Base-by-base conservation (phyloP, 2,113 vertebrate genomes). In the Leptosomus discolor region DNA sequence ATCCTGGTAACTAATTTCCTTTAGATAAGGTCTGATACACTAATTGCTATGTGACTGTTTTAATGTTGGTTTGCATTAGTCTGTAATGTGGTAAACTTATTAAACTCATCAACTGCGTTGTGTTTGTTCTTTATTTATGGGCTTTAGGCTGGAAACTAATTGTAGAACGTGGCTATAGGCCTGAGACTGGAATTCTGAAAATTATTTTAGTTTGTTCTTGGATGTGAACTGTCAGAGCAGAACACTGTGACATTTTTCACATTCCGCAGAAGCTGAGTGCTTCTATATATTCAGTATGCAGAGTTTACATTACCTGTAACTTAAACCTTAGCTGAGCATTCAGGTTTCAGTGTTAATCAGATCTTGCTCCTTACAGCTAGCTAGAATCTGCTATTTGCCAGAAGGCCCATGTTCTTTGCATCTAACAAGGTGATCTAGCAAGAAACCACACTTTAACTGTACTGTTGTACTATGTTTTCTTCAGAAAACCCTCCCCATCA, bases 231-330 rank as follows among this genome's bases (percentile, higher is more conserved):
- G 18, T 20, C 3, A 20, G 2, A 45, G 24, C 17, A 30, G 7
- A 65, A 4, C 14, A 5, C 2, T 0, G 1, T 9, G 19, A 27
- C 15, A 4, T 26, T 34, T 74, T 69, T 37, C 24, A 7, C 10
- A 6, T 67, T 50, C 13, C 17, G 18, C 15, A 29, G 26, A 51
- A 57, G 5, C 9, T 4, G 43, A 34, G 3, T 2, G 19, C 29
- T 43, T 46, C 37, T 2, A 0, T 34, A 14, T 9, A 36, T 37
- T 45, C 30, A 12, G 7, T 46, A 30, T 5, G 24, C 12, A 5
- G 23, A 39, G 30, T 32, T 71, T 45, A 36, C 16, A 9, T 46
- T 12, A 64, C 29, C 41, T 41, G 24, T 74, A 24, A 54, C 9
- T 60, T 50, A 43, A 64, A 54, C 10, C 20, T 68, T 41, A 69